Base-by-base conservation (phyloP, 2,797 vertebrate species). In the Phoeniculus purpureus region DNA sequence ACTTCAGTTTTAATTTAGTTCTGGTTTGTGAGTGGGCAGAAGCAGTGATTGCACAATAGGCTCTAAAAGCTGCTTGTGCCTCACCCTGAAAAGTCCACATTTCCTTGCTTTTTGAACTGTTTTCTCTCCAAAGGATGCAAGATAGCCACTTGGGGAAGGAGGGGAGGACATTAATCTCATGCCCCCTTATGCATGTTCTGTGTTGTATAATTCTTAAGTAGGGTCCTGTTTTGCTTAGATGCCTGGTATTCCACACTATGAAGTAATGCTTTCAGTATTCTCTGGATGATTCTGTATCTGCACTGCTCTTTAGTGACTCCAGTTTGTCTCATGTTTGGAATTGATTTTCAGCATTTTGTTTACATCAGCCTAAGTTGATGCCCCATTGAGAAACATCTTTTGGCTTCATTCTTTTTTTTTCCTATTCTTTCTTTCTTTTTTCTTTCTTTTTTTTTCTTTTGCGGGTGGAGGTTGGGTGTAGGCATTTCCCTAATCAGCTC, bases 401-500 rank as follows among this genome's bases (percentile, higher is more conserved):
- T 81, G 67, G 32, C 74, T 71, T 93, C 74, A 67, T 91, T 93
- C 65, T 74, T 87, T 77, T 78, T 84, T 78, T 84, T 89, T 70
- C 13, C 72, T 82, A 34, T 91, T 89, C 79, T 81, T 92, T 87
- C 65, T 34, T 92, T 89, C 79, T 76, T 82, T 31, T 73, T 67
- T 61, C 4, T 1, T 12, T 72, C 8, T 26, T 89, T 79, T 66
- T 77, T 88, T 85, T 82, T 87, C 40, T 91, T 94, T 93, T 79
- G 80, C 5, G 78, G 91, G 58, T 88, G 94, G 58, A 94, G 92
- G 74, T 87, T 94, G 92, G 87, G 89, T 94, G 83, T 95, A 96
- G 95, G 94, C 86, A 78, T 95, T 93, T 93, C 94, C 95, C 92
- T 96, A 96, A 96, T 95, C 95, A 96, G 94, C 94, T 95, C 85